These are phyloP conservation scores for Brachirus orientalis DNA, from an alignment of 2,113 vertebrate species.

Conservation along the genomic window DNA sequence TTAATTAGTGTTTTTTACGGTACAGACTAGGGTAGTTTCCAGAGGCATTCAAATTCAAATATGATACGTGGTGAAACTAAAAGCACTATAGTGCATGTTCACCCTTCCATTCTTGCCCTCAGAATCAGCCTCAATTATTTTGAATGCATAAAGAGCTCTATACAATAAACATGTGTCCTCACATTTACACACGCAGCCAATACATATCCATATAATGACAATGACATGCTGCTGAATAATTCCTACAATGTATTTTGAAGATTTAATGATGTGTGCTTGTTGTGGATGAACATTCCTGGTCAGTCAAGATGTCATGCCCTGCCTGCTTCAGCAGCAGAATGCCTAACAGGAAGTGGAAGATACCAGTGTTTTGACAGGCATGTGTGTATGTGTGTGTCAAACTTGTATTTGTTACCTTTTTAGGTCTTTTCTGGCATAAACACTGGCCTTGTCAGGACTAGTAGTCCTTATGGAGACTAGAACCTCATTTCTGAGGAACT, in stretches of 20 bases:
- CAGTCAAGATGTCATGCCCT: constrained; percentile 64
- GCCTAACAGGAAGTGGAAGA: constrained; percentile 64
- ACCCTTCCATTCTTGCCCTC: too few relatives aligned
- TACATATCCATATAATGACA: constrained; percentile 24
- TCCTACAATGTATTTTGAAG: constrained; percentile 64
- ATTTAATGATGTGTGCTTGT: constrained; percentile 73
- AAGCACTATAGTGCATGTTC: background rate
- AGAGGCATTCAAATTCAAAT: constrained; percentile 3
- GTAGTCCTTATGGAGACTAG: too few relatives aligned
- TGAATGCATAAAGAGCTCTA: background rate
- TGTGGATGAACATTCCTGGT: constrained; percentile 57
- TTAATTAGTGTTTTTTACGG: background rate
- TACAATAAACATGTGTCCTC: background rate
- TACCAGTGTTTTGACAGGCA: too few relatives aligned
- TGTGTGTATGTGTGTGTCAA: too few relatives aligned
- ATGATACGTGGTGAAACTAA: constrained; percentile 15
- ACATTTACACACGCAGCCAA: constrained; percentile 4
- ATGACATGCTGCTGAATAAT: constrained; percentile 70
- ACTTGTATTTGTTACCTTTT: too few relatives aligned
- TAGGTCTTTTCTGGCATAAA: too few relatives aligned
- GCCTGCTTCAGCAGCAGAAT: constrained; percentile 60
- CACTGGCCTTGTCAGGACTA: too few relatives aligned
- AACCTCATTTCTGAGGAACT: too few relatives aligned
- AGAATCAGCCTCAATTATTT: constrained; percentile 4
- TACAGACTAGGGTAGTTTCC: background rate